Conservation (phyloP, 1,140 invertebrate species). For the Arion vulgaris region DNA sequence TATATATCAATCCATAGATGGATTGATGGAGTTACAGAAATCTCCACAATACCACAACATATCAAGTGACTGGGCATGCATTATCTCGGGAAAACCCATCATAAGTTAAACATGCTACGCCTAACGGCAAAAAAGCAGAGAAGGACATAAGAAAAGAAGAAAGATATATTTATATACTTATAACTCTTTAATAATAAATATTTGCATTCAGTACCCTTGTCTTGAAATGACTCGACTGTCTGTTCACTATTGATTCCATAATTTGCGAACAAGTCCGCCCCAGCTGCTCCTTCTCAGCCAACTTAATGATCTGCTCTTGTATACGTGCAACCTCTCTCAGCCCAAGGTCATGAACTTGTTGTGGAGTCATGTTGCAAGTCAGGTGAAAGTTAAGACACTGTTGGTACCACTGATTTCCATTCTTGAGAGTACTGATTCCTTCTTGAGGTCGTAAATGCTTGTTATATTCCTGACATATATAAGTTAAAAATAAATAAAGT, state of each 20-base stretch:
- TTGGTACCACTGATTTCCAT: conserved; percentile 65
- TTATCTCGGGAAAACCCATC: too few relatives aligned
- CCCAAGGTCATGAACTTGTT: conserved; percentile 70
- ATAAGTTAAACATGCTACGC: too few relatives aligned
- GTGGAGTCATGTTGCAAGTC: conserved; percentile 57
- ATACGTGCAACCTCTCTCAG: conserved; percentile 69
- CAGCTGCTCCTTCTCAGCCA: conserved; percentile 51
- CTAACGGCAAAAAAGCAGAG: too few relatives aligned
- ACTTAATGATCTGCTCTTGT: conserved; percentile 62
- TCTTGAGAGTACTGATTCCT: conserved; percentile 61
- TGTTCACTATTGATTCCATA: conserved; percentile 32
- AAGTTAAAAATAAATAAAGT: too few relatives aligned
- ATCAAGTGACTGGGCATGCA: too few relatives aligned
- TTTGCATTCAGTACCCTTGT: conserved; percentile 17
- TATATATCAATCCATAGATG: too few relatives aligned
- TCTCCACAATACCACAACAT: too few relatives aligned
- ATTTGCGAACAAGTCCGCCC: conserved; percentile 40
- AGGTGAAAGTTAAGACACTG: conserved; percentile 69
- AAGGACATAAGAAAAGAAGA: too few relatives aligned
- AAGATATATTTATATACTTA: not conserved
- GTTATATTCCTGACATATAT: conserved; percentile 56
- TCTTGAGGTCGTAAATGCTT: conserved; percentile 55
- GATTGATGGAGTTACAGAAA: too few relatives aligned
- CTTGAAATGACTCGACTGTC: conserved; percentile 39
- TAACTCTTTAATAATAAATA: not conserved